phyloP scores from a whole-genome alignment of 2,113 vertebrate species.

The Canis aureus region DNA sequence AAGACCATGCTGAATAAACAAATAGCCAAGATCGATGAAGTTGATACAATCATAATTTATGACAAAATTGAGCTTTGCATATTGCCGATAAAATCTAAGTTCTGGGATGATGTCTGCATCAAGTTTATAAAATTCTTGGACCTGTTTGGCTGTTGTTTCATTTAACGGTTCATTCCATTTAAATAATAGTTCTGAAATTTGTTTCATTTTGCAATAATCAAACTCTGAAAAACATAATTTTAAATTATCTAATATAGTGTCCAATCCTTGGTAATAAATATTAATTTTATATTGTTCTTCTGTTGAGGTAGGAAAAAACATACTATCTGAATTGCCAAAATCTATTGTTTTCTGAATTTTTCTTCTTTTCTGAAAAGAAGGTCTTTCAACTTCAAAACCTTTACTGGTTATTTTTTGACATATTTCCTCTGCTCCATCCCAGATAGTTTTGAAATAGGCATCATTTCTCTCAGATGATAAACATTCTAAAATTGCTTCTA shows the following conservation, averaged over 20 bases:
- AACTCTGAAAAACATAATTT: slow-evolving; percentile 82
- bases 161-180: slow-evolving; percentile 82
- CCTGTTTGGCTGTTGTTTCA: slow-evolving; percentile 78
- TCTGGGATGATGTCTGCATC: slow-evolving; percentile 78
- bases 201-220: slow-evolving; percentile 80
- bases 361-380: slow-evolving; percentile 77
- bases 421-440: slow-evolving; percentile 77
- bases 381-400: slow-evolving; percentile 81
- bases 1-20: slow-evolving; percentile 81
- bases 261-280: slow-evolving; percentile 80
- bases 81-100: slow-evolving; percentile 82
- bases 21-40: slow-evolving; percentile 67
- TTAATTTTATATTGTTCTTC: slow-evolving; percentile 79
- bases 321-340: slow-evolving; percentile 53
- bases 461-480: slow-evolving; percentile 80
- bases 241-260: slow-evolving; percentile 77
- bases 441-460: slow-evolving; percentile 71
- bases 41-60: slow-evolving; percentile 45
- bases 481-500: slow-evolving; percentile 82
- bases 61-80: slow-evolving; percentile 78
- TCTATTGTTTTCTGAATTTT: slow-evolving; percentile 72
- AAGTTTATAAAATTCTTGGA: slow-evolving; percentile 79
- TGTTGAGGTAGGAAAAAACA: slow-evolving; percentile 64
- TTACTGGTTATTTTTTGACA: slow-evolving; percentile 75
- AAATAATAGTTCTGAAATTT: slow-evolving; percentile 78